Evolutionary conservation across 2,888 invertebrate genomes (phyloP), one percentile per base, ranked within the genome.

Genomic region (Eristalis intricaria): DNA sequence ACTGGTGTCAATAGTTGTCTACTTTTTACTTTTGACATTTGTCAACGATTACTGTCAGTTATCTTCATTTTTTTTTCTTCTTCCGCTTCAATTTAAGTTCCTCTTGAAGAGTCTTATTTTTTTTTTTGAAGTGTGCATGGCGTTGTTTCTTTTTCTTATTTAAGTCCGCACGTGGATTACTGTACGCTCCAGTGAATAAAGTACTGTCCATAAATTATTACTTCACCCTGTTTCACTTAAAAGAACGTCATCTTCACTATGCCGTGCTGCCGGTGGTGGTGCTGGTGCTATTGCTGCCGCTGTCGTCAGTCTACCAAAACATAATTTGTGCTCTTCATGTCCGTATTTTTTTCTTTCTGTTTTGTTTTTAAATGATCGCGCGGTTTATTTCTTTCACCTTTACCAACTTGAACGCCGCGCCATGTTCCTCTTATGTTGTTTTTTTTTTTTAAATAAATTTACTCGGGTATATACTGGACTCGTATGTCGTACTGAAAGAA

Each of bases 351-450:
- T n/a, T n/a, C 4, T n/a, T n/a, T n/a, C 4, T n/a, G 0, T n/a
- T 19, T 50, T 19, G 19, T 4, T 50, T 19, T 50, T 50, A 76
- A 87, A 80, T 79, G 87, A 87, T 87, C 84, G 87, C 79, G 84
- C 87, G 79, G 83, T 80, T 80, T 83, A 84, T 80, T 87, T 87
- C 63, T 73, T 84, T 84, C 80, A 84, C 79, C 84, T 84, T 84
- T 78, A 66, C 68, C 63, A 75, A 70, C 61, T 69, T 76, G 68
- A 32, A 85, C 50, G 78, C 79, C 50, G 78, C 79, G 75, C 79
- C 75, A 79, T 76, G 56, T 83, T 83, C 29, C 26, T 23, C 26
- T 60, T 11, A 26, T 22, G n/a, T 69, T 22, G 69, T 74, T 38
- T 63, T 63, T 58, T 40, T n/a, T 68, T 60, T 63, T 64, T 8